Conservation (phyloP, 2,888 invertebrate genomes). For the Eupithecia subumbrata region DNA sequence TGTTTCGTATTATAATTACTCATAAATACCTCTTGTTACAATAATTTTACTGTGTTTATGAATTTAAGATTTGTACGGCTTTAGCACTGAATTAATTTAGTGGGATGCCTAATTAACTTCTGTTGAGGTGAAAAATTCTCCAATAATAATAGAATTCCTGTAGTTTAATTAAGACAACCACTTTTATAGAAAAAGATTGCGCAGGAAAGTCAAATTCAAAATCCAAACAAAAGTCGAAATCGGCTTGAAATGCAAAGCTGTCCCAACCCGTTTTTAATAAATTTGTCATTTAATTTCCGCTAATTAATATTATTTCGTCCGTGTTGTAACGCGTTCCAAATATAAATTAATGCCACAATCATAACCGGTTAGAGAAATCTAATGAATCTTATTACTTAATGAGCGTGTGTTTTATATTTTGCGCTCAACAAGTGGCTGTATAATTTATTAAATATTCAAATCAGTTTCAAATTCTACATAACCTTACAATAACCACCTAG, state of each 20-base stretch:
- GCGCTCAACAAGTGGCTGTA: conserved; percentile 39
- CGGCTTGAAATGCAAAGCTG: background rate
- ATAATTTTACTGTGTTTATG: background rate
- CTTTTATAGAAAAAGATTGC: background rate
- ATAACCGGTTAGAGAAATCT: conserved; percentile 41
- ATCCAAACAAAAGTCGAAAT: background rate
- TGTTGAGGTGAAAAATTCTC: background rate
- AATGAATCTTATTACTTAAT: conserved; percentile 38
- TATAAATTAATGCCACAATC: conserved; percentile 35
- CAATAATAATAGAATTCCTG: background rate
- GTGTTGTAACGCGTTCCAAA: conserved; percentile 28
- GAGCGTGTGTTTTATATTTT: conserved; percentile 33
- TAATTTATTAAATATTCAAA: conserved; percentile 37
- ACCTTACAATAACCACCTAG: background rate
- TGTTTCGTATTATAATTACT: background rate
- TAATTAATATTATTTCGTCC: conserved; percentile 18
- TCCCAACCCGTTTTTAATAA: background rate
- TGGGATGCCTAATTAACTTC: background rate
- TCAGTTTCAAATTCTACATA: conserved; percentile 12
- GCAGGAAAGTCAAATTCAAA: background rate
- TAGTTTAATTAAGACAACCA: background rate
- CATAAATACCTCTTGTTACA: background rate
- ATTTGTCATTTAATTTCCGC: conserved; percentile 25
- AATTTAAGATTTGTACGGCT: background rate
- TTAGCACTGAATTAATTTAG: background rate